Evolutionary conservation across 2,113 vertebrate species (phyloP).

Genomic region (Amphiprion ocellaris): DNA sequence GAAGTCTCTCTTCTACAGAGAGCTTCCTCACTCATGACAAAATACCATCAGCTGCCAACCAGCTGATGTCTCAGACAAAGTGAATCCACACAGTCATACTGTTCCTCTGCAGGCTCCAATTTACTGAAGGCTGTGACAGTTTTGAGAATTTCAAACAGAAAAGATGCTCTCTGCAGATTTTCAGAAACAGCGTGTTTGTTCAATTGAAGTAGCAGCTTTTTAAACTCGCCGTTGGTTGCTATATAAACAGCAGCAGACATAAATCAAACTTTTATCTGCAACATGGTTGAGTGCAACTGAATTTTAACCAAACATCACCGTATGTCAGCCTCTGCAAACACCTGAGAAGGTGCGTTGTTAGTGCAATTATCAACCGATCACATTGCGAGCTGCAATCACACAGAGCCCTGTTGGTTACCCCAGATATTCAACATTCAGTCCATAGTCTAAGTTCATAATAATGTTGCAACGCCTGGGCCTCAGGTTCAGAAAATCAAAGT

Average conservation of each 20-base stretch:
- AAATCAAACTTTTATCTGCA: slow-evolving; percentile 19
- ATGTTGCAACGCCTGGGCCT: not conserved
- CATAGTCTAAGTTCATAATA: not conserved
- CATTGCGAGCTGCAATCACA: not conserved
- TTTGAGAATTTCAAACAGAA: slow-evolving; percentile 41
- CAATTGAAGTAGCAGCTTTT: slow-evolving; percentile 37
- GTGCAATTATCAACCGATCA: slow-evolving; percentile 1
- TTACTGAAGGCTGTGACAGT: slow-evolving; percentile 41
- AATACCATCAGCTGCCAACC: slow-evolving; percentile 41
- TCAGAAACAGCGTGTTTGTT: slow-evolving; percentile 35
- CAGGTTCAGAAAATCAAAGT: not conserved
- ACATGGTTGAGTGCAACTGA: not conserved
- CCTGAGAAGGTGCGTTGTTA: not conserved
- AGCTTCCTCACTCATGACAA: slow-evolving; percentile 36
- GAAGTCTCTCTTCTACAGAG: slow-evolving; percentile 35
- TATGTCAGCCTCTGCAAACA: not conserved
- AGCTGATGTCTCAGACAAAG: slow-evolving; percentile 44
- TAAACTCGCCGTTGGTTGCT: slow-evolving; percentile 24
- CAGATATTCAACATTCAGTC: not conserved
- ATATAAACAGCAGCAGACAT: slow-evolving; percentile 43
- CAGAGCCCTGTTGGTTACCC: not conserved
- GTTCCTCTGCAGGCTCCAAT: slow-evolving; percentile 41
- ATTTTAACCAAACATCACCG: not conserved
- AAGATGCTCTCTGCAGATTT: slow-evolving; percentile 43
- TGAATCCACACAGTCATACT: slow-evolving; percentile 26